Evolutionary conservation across 2,888 invertebrate species (phyloP).

Genomic region (Dryocosmus kuriphilus): DNA sequence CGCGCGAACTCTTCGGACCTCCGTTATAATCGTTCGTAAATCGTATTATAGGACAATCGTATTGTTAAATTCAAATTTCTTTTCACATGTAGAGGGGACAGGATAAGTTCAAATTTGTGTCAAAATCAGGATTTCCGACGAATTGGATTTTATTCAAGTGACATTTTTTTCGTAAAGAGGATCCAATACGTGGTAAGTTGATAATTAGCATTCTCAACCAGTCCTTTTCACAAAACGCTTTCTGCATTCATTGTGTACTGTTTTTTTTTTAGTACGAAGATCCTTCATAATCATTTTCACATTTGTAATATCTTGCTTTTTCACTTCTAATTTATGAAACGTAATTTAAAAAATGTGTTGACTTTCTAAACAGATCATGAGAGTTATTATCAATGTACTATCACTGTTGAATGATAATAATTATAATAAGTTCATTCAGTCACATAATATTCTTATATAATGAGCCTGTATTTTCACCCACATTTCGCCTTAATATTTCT

Average conservation of each 20-base stretch:
- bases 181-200: neutral
- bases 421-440: too few species aligned
- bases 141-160: neutral
- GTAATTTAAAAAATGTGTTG: too few species aligned
- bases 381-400: too few species aligned
- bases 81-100: neutral
- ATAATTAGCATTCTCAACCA: neutral
- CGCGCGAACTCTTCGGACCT: constrained; percentile 3
- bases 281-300: neutral
- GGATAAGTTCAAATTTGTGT: neutral
- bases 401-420: too few species aligned
- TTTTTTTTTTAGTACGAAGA: neutral
- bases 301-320: too few species aligned
- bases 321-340: too few species aligned
- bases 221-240: constrained; percentile 7
- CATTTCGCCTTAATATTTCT: neutral
- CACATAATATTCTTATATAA: too few species aligned
- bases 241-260: neutral
- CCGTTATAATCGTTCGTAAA: neutral
- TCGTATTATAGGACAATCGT: too few species aligned
- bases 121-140: neutral
- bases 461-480: too few species aligned
- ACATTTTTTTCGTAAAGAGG: neutral
- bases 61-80: neutral
- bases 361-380: too few species aligned